phyloP scores from a whole-genome alignment of 2,113 vertebrate genomes.

The Gulo gulo region DNA sequence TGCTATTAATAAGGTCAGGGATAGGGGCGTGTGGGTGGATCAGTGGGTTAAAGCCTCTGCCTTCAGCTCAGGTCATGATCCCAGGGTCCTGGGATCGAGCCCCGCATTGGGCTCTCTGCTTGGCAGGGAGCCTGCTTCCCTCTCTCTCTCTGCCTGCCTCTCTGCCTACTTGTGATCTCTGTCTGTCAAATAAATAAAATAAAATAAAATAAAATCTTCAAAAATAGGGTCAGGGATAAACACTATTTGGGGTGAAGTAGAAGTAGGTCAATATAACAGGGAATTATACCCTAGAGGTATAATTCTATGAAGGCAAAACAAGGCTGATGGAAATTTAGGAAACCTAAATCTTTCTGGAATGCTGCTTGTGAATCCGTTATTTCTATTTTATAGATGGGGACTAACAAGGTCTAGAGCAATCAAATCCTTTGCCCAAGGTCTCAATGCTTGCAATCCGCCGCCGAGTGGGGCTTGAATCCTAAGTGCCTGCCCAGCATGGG shows the following conservation, averaged over 20 bases:
- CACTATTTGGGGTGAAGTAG: neutral
- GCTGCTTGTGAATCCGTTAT: no score
- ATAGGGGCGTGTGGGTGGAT: no score
- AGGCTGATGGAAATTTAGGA: no score
- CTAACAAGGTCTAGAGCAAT: neutral
- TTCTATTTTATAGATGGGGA: neutral
- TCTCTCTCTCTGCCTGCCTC: no score
- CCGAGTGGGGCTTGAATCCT: neutral
- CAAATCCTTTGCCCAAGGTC: neutral
- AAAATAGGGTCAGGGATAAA: neutral
- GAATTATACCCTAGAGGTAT: neutral
- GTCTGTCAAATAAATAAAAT: no score
- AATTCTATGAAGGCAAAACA: neutral
- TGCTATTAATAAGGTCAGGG: neutral
- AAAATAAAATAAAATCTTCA: no score
- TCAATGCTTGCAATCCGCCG: neutral
- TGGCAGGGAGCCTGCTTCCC: no score
- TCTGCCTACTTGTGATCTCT: no score
- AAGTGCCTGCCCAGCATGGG: rapidly evolving
- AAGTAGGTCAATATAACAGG: neutral
- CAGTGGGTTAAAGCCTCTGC: no score
- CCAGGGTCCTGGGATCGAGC: no score
- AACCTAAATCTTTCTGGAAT: neutral
- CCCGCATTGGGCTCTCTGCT: no score
- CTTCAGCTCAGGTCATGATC: no score